Conservation (phyloP, 2,888 invertebrate species). For the Smittia sp. region DNA sequence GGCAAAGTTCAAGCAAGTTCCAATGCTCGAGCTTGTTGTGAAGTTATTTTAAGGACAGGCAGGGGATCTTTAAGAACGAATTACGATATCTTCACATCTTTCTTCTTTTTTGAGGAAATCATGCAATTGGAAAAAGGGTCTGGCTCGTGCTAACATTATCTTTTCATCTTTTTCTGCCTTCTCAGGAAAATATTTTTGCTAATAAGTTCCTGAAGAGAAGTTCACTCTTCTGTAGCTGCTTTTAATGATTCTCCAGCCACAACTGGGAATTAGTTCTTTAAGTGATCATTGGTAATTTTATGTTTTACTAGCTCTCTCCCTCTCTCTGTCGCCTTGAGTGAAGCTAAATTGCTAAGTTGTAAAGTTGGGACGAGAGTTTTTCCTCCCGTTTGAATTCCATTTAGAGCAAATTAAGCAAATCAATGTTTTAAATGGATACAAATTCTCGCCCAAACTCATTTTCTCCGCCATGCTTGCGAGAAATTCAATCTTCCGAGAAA, state of each 20-base stretch:
- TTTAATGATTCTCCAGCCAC: constrained; percentile 34
- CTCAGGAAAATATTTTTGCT: background rate
- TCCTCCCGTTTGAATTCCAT: background rate
- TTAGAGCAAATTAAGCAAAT: background rate
- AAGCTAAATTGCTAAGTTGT: background rate
- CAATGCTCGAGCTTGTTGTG: background rate
- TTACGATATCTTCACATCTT: background rate
- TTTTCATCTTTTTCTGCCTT: background rate
- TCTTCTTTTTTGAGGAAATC: constrained; percentile 7
- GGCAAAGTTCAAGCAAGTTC: background rate
- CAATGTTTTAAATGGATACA: background rate
- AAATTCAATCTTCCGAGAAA: constrained; percentile 30
- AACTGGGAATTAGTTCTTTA: constrained; percentile 18
- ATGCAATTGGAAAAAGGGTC: constrained; percentile 31
- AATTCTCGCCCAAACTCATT: background rate
- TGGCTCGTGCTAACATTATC: background rate
- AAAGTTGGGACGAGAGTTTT: background rate
- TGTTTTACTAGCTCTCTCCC: no score
- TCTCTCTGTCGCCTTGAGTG: no score
- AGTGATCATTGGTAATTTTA: background rate
- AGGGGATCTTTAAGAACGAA: background rate
- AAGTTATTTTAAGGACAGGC: background rate
- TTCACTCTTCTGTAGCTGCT: constrained; percentile 32
- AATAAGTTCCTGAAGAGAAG: constrained; percentile 1
- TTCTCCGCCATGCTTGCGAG: background rate